Evolutionary conservation across 2,888 invertebrate species (phyloP), one percentile per base, ranked within the genome.

Genomic region (Tetragonisca angustula): DNA sequence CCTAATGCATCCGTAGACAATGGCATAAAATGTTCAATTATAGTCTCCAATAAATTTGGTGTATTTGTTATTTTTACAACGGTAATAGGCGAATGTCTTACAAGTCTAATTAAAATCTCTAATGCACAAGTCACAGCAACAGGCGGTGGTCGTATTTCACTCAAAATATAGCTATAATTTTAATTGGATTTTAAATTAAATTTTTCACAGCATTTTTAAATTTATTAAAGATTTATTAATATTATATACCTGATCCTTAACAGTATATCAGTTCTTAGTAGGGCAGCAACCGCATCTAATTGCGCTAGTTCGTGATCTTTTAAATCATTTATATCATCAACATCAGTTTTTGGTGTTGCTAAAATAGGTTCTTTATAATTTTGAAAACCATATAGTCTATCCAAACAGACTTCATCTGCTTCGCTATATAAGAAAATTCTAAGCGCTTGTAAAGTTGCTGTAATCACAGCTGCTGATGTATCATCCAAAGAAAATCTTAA

Each of bases 251-350:
- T 95, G 72, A 97, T 96, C 86, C 98, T 96, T 84, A 96, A 96
- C 43, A 98, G 94, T 86, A 98, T 96, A 92, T 98, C 97, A 19
- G 97, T 97, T 89, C 98, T 95, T 27, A 97, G 91, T 49, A 97
- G 95, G 84, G 97, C 97, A 89, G 96, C 95, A 61, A 98, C 95
- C 6, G 98, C 95, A 95, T 99, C 98, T 52, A 97, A 96, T 95
- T 98, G 98, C 15, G 97, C 97, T 76, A 99, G 94, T 94, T 98
- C 97, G 92, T 97, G 97, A 95, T 99, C 99, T 92, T 98, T 98
- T 87, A 98, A 95, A 81, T 97, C 97, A 76, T 95, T 95, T 76
- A 96, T 96, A 87, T 96, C 96, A 17, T 94, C 94, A 0, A 94
- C 93, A 72, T 94, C 94, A 1, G 89, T 94, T 6, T 94, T 90